A percentile compares a stretch with the other conserved stretches of the same genome.
phyloP scores from a whole-genome alignment of 2,888 invertebrate species.

The Diplazon laetatorius region DNA sequence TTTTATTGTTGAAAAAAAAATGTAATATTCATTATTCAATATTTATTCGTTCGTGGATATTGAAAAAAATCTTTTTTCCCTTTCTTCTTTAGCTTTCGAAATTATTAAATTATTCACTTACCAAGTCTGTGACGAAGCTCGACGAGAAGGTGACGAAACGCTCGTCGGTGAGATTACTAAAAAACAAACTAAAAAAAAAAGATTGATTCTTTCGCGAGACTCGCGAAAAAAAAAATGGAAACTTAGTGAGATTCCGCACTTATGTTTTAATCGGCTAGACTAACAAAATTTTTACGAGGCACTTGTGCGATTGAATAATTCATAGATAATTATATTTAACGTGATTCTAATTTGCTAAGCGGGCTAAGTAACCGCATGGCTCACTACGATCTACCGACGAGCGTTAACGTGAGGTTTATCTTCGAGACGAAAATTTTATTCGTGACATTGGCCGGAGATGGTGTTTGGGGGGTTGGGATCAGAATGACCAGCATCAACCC shows the following conservation, averaged over 20 bases:
- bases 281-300: conserved; percentile 68
- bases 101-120: neutral
- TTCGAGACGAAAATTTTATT: conserved; percentile 66
- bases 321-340: conserved; percentile 45
- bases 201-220: conserved; percentile 25
- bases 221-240: conserved; percentile 13
- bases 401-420: conserved; percentile 36
- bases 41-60: too few species aligned
- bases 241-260: conserved; percentile 28
- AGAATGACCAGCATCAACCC: conserved; percentile 71
- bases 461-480: conserved; percentile 73
- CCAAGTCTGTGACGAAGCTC: conserved; percentile 1
- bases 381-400: conserved; percentile 52
- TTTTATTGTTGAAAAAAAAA: neutral
- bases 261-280: conserved; percentile 45
- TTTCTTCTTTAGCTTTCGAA: too few species aligned
- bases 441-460: conserved; percentile 75
- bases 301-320: conserved; percentile 69
- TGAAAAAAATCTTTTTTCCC: too few species aligned
- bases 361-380: conserved; percentile 73
- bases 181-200: too few species aligned
- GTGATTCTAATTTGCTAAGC: conserved; percentile 68
- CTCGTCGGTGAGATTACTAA: conserved; percentile 1
- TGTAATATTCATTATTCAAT: neutral
- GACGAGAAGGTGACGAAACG: conserved; percentile 14